Conservation (phyloP, 1,140 invertebrate genomes). For the Linepithema humile region DNA sequence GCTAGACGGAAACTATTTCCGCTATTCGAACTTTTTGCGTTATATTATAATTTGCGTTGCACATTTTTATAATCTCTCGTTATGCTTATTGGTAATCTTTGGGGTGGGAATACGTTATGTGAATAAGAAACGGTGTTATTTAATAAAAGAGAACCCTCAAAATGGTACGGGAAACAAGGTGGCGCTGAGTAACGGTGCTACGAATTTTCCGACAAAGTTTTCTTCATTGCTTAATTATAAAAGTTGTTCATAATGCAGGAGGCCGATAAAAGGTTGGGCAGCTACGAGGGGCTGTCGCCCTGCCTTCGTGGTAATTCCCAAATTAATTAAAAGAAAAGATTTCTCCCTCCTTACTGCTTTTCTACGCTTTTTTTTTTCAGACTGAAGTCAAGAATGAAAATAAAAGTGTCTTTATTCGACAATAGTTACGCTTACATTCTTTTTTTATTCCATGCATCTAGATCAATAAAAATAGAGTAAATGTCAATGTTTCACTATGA, state of each 20-base stretch:
- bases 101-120: neutral
- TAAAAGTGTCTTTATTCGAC: neutral
- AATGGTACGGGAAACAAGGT: constrained; percentile 7
- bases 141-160: constrained; percentile 16
- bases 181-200: constrained; percentile 45
- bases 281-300: constrained; percentile 8
- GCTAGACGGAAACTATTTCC: neutral
- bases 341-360: constrained; percentile 1
- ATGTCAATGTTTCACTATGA: neutral
- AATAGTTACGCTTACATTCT: neutral
- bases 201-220: constrained; percentile 71
- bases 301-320: constrained; percentile 64
- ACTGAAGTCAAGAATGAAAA: neutral
- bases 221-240: constrained; percentile 74
- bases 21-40: neutral
- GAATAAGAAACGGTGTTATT: constrained; percentile 28
- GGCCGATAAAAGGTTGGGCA: constrained; percentile 47
- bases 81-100: constrained; percentile 21
- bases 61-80: neutral
- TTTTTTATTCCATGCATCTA: neutral
- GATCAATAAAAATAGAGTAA: neutral
- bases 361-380: constrained; percentile 4
- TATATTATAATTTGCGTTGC: neutral
- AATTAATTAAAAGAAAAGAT: constrained; percentile 76
- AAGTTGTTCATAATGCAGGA: constrained; percentile 73